Evolutionary conservation across 53 echinoderm and acorn worm species (phyloP), one percentile per base, ranked within the genome.

Genomic region (Paracentrotus lividus): DNA sequence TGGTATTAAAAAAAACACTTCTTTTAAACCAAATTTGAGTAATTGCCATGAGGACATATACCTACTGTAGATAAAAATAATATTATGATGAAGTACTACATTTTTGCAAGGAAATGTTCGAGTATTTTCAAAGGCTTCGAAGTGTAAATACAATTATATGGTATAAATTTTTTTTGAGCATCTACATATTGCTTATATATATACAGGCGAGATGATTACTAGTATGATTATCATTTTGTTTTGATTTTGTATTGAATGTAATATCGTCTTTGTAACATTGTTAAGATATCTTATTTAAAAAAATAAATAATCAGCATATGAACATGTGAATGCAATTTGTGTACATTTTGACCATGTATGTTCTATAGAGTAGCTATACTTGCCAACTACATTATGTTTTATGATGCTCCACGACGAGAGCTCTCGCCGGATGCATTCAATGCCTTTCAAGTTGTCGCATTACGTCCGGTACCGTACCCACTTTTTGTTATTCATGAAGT

Each of bases 211-310:
- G n/a, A n/a, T n/a, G n/a, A n/a, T n/a, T n/a, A n/a, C n/a, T n/a
- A n/a, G n/a, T n/a, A n/a, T n/a, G n/a, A n/a, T n/a, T n/a, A n/a
- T n/a, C n/a, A 27, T 27, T 44, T n/a, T 44, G 12, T 24, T 68
- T 68, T 90, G 72, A 69, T 69, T 90, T 68, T 90, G 53, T 90
- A 90, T 49, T n/a, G 33, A 90, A 72, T 69, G 90, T 90, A 36
- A 90, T 90, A 52, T 31, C 21, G 29, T 90, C 49, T 90, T 90
- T 90, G 90, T 90, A n/a, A 90, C 90, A 90, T 53, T 90, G 66
- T 51, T 69, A 72, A 90, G 64, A 90, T 72, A 69, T 90, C 90
- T 90, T 90, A 90, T 90, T 90, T 90, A 90, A 90, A 90, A 33
- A 89, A 60, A 81, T 81, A 81, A 81, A 81, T 81, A 81, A 81